Base-by-base conservation (phyloP, 2,797 vertebrate species). In the Pangasius djambal region DNA sequence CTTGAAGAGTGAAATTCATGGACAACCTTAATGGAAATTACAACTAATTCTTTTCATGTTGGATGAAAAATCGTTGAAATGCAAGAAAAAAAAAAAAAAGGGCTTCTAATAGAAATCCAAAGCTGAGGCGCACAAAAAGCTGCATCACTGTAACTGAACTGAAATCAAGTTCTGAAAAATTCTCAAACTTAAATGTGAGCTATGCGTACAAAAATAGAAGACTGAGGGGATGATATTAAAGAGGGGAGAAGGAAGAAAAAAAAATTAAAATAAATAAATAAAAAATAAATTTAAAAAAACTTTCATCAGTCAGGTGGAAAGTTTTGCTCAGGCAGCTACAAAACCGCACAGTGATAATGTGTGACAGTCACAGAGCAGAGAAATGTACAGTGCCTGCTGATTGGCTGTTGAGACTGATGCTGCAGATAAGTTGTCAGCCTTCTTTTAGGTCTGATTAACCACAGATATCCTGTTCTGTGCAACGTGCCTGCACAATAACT, bases 401-500 rank as follows among this genome's bases (percentile, higher is more conserved):
- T 97, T 98, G 97, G 97, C 94, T 96, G 55, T 87, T 91, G 88
- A 91, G n/a, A 15, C 86, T 92, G 94, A 96, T 95, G 93, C 91
- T 89, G 48, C 70, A 96, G 95, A 95, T 94, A 95, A 93, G 94
- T 91, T 91, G 90, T 93, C 94, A 92, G 92, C 88, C 93, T 94
- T 94, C 90, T 95, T 95, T 96, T 93, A 95, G 94, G 93, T 94
- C 91, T 92, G 92, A 95, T 96, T 94, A 95, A 96, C 95, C 96
- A 93, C 95, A 96, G 88, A 94, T 95, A 95, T 97, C 96, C 96
- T 96, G 96, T 96, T 95, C 95, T 95, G 92, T 92, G 92, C 93
- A 95, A 89, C 90, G 94, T 96, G 94, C 95, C 92, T 89, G 44
- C 52, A 87, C 37, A 48, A 70, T 89, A 48, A 88, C 37, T n/a